Evolutionary conservation across 2,113 vertebrate genomes (phyloP).

Genomic region (Emberiza fucata): DNA sequence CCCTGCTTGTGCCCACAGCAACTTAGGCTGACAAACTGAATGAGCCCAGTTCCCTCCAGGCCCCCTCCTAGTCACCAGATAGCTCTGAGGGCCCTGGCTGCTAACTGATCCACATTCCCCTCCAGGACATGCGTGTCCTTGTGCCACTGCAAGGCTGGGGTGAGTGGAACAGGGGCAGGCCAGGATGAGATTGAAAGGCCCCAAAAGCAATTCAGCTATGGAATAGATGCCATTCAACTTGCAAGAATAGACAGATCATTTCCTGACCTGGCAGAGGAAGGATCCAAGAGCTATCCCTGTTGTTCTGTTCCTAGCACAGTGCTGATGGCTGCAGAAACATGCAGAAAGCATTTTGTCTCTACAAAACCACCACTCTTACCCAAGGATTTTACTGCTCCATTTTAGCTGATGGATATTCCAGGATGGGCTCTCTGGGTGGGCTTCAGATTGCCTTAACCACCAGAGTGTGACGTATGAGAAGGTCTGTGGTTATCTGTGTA

Average conservation of each 20-base stretch:
- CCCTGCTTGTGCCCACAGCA: not conserved
- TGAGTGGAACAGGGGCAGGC: not conserved
- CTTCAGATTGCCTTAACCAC: not conserved
- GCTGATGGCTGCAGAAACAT: not conserved
- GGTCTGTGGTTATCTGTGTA: not conserved
- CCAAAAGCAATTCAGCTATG: not conserved
- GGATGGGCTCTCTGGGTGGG: not conserved
- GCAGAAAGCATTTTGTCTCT: not conserved
- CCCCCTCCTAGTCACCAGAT: not conserved
- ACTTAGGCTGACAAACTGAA: not conserved
- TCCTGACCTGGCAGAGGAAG: not conserved
- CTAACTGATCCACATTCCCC: accelerated
- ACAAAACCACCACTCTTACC: not conserved
- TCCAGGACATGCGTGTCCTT: not conserved
- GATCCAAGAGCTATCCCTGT: not conserved
- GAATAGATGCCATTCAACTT: not conserved
- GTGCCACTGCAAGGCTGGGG: not conserved
- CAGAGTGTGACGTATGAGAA: not conserved
- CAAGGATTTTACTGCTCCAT: not conserved
- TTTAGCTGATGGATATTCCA: not conserved
- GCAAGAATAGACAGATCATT: not conserved
- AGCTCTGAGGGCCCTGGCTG: not conserved
- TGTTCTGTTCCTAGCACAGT: not conserved
- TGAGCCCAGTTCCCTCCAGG: not conserved
- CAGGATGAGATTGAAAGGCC: not conserved